Percentiles rank a stretch among this genome's conserved stretches.
Conservation (phyloP, 2,888 invertebrate genomes). For the Odontocerum albicorne region DNA sequence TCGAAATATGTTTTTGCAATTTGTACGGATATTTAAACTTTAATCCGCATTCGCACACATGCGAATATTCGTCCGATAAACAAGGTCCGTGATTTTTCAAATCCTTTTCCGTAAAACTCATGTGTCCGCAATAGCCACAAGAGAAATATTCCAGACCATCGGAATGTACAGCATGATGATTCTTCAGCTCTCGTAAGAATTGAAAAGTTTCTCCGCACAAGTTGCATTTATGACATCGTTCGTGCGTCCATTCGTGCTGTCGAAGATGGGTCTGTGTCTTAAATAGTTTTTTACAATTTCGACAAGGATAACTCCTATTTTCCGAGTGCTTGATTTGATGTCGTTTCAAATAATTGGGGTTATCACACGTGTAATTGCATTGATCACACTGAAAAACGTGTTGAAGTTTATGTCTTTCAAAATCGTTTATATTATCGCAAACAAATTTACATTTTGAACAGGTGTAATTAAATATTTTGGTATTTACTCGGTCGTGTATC, state of each 20-base stretch:
- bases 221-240: not conserved
- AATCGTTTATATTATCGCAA: too few species aligned
- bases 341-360: not conserved
- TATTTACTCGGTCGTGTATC: too few species aligned
- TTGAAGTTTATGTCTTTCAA: too few species aligned
- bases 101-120: conserved; percentile 1
- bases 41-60: not conserved
- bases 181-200: not conserved
- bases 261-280: not conserved
- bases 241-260: conserved; percentile 1
- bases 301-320: too few species aligned
- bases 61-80: conserved; percentile 1
- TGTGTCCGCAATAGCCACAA: not conserved
- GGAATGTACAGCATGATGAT: not conserved
- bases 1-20: not conserved
- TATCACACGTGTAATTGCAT: not conserved
- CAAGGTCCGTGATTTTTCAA: conserved; percentile 1
- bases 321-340: too few species aligned
- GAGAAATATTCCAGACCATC: conserved; percentile 1
- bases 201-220: not conserved
- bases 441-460: too few species aligned
- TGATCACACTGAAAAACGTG: not conserved
- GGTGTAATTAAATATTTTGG: too few species aligned
- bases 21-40: not conserved
- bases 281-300: too few species aligned